Conservation (phyloP, 2,113 vertebrate species). For the Promerops cafer region DNA sequence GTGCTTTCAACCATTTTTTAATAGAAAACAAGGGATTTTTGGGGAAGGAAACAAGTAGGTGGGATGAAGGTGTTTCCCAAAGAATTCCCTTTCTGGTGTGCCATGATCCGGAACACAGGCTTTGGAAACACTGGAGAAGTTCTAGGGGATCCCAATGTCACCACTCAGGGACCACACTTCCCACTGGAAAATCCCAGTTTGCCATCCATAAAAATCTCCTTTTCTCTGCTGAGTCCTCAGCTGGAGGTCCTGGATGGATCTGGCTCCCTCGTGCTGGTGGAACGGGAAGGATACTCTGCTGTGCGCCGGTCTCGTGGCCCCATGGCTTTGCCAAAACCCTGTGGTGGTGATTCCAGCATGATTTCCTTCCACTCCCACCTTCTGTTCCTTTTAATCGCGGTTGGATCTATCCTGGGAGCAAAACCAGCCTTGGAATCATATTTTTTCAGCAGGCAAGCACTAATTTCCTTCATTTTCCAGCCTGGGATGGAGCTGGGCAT, state of each 20-base stretch:
- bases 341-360: background rate
- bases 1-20: background rate
- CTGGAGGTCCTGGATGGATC: background rate
- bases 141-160: rapidly evolving
- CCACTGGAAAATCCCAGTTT: background rate
- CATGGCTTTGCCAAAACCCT: rapidly evolving
- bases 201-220: background rate
- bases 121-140: background rate
- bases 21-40: background rate
- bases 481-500: background rate
- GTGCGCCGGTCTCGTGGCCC: rapidly evolving
- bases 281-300: background rate
- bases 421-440: background rate
- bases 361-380: background rate
- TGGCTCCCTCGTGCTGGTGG: background rate
- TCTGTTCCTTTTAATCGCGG: background rate
- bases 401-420: background rate
- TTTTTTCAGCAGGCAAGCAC: background rate
- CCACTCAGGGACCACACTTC: rapidly evolving
- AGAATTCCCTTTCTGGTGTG: background rate
- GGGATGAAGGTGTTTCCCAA: background rate
- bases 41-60: background rate
- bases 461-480: conserved; percentile 13
- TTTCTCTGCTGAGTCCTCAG: background rate
- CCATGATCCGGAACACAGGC: rapidly evolving